A percentile compares a stretch with the other conserved stretches of the same genome.
Evolutionary conservation across 2,797 vertebrate genomes (phyloP).

Genomic region (Amblyraja radiata): DNA sequence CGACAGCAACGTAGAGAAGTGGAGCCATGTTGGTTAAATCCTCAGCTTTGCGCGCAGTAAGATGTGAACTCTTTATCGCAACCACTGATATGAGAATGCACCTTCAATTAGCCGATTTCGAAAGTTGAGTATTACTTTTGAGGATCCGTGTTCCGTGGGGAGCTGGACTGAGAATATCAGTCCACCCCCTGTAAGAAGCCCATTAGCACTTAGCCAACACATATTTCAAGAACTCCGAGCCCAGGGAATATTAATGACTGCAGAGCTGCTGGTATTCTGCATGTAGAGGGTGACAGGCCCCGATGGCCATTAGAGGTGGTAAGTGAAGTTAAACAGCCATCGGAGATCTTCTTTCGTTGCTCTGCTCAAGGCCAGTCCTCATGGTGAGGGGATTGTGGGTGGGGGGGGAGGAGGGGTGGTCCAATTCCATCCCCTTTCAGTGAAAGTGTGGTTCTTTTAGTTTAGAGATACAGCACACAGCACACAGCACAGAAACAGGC

Average conservation of each 20-base stretch:
- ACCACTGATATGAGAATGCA: not conserved
- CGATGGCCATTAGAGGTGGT: not conserved
- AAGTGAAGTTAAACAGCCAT: conserved; percentile 8
- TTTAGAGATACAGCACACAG: too few relatives aligned
- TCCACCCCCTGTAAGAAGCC: not conserved
- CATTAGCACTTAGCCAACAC: conserved; percentile 13
- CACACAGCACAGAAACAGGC: too few relatives aligned
- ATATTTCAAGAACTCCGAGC: not conserved
- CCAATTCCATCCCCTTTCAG: not conserved
- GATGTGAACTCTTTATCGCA: not conserved
- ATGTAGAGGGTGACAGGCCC: not conserved
- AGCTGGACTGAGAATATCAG: not conserved
- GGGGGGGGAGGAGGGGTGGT: too few relatives aligned
- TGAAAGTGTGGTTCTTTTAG: not conserved
- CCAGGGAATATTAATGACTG: not conserved
- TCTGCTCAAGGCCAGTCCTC: not conserved
- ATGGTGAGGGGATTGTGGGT: too few relatives aligned
- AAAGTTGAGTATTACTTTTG: not conserved
- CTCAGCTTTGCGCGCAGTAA: not conserved
- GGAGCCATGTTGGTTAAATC: not conserved
- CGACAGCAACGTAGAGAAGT: not conserved
- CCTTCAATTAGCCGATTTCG: not conserved
- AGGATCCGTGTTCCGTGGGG: not conserved
- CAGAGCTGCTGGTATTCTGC: not conserved
- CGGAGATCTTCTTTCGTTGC: not conserved